These are phyloP conservation scores for Propithecus coquereli DNA, from an alignment of 2,113 vertebrate species.

Conservation along the genomic window DNA sequence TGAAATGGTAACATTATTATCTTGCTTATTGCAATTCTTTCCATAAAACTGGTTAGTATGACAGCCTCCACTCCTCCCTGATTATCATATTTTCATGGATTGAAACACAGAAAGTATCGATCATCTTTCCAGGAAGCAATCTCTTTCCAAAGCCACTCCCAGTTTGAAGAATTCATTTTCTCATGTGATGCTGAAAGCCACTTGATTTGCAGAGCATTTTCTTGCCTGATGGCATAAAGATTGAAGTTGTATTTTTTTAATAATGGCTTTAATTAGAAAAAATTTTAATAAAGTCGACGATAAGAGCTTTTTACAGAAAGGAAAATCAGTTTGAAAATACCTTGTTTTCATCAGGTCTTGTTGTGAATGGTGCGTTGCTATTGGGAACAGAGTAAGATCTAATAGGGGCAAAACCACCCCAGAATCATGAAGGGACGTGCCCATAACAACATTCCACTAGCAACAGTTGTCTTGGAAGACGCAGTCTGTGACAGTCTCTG, in stretches of 20 bases:
- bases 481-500: not conserved
- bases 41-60: not conserved
- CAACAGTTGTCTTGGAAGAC: not conserved
- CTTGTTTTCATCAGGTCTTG: not conserved
- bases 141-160: not conserved
- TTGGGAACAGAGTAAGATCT: conserved; percentile 22
- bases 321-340: conserved; percentile 42
- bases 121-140: conserved; percentile 2
- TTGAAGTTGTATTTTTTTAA: not conserved
- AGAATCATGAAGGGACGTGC: not conserved
- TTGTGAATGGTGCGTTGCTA: not conserved
- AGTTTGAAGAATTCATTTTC: conserved; percentile 11
- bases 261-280: conserved; percentile 46
- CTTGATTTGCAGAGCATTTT: conserved; percentile 32
- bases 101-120: conserved; percentile 21
- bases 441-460: not conserved
- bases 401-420: not conserved
- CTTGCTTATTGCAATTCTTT: not conserved
- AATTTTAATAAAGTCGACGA: conserved; percentile 23
- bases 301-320: not conserved
- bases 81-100: not conserved
- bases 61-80: not conserved
- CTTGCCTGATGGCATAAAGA: not conserved
- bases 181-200: not conserved
- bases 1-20: not conserved